phyloP scores from a whole-genome alignment of 2,888 invertebrate genomes.

The Subacronicta megacephala region DNA sequence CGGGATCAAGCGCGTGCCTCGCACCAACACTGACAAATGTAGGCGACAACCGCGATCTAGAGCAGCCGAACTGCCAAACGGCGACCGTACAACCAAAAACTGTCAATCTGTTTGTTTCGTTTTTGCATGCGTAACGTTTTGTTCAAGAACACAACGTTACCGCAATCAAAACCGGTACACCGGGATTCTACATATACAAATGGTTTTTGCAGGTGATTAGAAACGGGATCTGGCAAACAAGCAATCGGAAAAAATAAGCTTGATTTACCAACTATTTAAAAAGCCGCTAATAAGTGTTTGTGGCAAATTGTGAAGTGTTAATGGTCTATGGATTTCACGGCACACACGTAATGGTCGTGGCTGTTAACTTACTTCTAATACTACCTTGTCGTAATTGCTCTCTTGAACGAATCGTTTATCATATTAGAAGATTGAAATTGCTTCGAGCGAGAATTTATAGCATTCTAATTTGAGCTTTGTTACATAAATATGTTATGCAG shows the following conservation, averaged over 20 bases:
- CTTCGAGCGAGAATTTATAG: slow-evolving; percentile 70
- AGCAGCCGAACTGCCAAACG: slow-evolving; percentile 50
- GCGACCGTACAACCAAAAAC: slow-evolving; percentile 27
- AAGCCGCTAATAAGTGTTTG: slow-evolving; percentile 52
- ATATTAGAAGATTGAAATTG: slow-evolving; percentile 77
- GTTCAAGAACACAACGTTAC: slow-evolving; percentile 40
- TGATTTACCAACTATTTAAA: slow-evolving; percentile 41
- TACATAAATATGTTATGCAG: slow-evolving; percentile 56
- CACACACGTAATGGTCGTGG: slow-evolving; percentile 64
- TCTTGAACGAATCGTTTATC: slow-evolving; percentile 85
- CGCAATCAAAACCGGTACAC: slow-evolving; percentile 49
- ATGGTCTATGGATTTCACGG: slow-evolving; percentile 76
- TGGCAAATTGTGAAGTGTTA: slow-evolving; percentile 74
- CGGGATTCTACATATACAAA: slow-evolving; percentile 23
- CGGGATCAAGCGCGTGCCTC: slow-evolving; percentile 75
- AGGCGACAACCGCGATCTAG: slow-evolving; percentile 69
- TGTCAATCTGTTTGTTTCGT: slow-evolving; percentile 24
- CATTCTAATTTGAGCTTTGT: slow-evolving; percentile 69
- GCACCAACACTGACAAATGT: slow-evolving; percentile 67
- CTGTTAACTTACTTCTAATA: slow-evolving; percentile 69
- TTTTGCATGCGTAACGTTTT: slow-evolving; percentile 44
- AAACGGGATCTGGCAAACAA: slow-evolving; percentile 47
- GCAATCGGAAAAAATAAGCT: slow-evolving; percentile 28
- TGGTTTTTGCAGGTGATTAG: slow-evolving; percentile 44
- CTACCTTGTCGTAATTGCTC: slow-evolving; percentile 75